A percentile compares a stretch with the other conserved stretches of the same genome.
These are phyloP conservation scores for Callinectes sapidus DNA, from an alignment of 2,888 invertebrate genomes.

Conservation along the genomic window DNA sequence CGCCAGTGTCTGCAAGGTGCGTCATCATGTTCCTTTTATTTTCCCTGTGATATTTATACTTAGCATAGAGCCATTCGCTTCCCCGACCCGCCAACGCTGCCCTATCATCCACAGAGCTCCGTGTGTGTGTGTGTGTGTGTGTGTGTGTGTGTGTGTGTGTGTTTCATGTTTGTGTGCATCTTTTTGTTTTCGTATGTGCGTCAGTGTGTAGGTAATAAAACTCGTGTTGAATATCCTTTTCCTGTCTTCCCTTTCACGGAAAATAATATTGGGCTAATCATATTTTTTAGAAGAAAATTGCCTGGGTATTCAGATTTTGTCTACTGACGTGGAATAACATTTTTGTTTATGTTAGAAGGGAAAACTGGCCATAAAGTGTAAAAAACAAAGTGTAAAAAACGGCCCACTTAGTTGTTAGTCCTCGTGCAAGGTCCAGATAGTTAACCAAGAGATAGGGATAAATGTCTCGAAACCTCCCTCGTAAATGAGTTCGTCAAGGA, in stretches of 20 bases:
- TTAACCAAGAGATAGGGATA: too few species aligned
- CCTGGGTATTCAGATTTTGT: not conserved
- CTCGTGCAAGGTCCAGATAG: too few species aligned
- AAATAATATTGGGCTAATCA: not conserved
- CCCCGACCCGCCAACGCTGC: not conserved
- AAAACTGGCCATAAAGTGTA: too few species aligned
- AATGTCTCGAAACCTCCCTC: too few species aligned
- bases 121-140: not conserved
- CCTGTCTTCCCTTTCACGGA: not conserved
- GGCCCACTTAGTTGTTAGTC: too few species aligned
- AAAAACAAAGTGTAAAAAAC: too few species aligned
- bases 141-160: not conserved
- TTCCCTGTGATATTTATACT: slow-evolving; percentile 55
- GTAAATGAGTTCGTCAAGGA: too few species aligned
- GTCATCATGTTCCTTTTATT: slow-evolving; percentile 51
- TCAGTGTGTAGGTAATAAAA: not conserved
- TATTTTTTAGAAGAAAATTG: not conserved
- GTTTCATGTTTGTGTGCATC: not conserved
- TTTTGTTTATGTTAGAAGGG: too few species aligned
- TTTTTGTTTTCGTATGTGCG: too few species aligned
- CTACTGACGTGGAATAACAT: not conserved
- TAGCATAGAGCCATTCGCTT: slow-evolving; percentile 26
- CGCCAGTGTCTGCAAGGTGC: not conserved
- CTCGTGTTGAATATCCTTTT: not conserved
- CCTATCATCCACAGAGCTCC: too few species aligned